A percentile compares a stretch with the other conserved stretches of the same genome.
Conservation (phyloP, 2,797 vertebrate species). For the Hybognathus amarus region DNA sequence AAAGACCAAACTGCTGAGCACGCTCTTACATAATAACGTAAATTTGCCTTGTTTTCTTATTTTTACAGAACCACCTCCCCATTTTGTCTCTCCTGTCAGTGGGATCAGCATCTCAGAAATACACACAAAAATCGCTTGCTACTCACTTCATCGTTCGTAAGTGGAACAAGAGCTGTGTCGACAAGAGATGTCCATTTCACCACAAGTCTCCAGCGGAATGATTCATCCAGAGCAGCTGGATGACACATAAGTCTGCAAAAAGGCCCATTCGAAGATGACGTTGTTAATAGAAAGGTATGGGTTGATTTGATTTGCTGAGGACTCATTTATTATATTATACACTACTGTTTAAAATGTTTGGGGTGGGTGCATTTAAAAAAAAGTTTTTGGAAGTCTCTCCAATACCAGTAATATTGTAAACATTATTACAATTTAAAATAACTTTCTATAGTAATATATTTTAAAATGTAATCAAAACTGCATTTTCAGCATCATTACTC, state of each 20-base stretch:
- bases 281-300: conserved; percentile 10
- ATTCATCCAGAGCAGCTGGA: neutral
- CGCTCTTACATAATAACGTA: conserved; percentile 21
- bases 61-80: conserved; percentile 11
- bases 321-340: neutral
- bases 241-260: neutral
- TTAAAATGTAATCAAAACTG: neutral
- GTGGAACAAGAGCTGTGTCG: conserved; percentile 36
- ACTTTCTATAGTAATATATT: neutral
- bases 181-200: conserved; percentile 27
- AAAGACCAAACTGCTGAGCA: conserved; percentile 24
- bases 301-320: neutral
- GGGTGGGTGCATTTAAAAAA: neutral
- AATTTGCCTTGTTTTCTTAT: conserved; percentile 41
- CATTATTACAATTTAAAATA: neutral
- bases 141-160: conserved; percentile 21
- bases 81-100: conserved; percentile 28
- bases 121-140: conserved; percentile 32
- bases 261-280: neutral
- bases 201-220: conserved; percentile 41
- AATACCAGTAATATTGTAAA: neutral
- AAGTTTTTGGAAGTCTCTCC: neutral
- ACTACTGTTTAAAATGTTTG: neutral
- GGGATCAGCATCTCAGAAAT: conserved; percentile 46
- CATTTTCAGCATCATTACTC: neutral